phyloP scores from a whole-genome alignment of 2,113 vertebrate species.

The Pitta sordida region DNA sequence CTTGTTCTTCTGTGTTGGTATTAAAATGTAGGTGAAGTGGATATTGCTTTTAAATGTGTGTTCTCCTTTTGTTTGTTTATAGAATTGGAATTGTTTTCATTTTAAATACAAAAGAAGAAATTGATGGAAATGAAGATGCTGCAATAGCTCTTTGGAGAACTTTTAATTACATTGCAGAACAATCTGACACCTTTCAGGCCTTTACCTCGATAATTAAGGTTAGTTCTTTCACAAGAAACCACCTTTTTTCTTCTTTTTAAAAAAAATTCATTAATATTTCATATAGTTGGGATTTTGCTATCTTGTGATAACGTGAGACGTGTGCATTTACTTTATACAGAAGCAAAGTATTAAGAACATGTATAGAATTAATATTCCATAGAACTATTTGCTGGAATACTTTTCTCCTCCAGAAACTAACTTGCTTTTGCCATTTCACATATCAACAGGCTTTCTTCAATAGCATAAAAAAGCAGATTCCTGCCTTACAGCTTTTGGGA shows the following conservation, averaged over 20 bases:
- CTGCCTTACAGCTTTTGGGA: background rate
- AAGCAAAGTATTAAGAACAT: background rate
- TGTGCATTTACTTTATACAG: background rate
- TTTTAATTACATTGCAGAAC: conserved; percentile 87
- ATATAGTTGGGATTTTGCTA: background rate
- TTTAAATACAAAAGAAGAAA: conserved; percentile 82
- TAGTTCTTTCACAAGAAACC: conserved; percentile 67
- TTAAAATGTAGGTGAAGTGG: background rate
- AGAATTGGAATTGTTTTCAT: conserved; percentile 97
- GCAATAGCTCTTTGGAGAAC: conserved; percentile 88
- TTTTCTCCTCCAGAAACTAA: background rate
- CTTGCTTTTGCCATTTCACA: background rate
- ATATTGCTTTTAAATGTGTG: background rate
- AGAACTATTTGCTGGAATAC: background rate
- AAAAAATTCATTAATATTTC: background rate
- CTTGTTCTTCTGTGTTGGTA: background rate
- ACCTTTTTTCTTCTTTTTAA: background rate
- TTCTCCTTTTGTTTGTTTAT: conserved; percentile 11
- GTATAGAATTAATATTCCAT: background rate
- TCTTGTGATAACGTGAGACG: background rate
- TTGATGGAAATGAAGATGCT: conserved; percentile 82
- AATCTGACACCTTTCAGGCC: conserved; percentile 83
- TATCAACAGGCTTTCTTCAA: background rate
- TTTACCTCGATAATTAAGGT: conserved; percentile 83
- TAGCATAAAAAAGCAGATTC: background rate